These are phyloP conservation scores for Eledona agricola DNA, from an alignment of 2,888 invertebrate genomes.

Conservation along the genomic window DNA sequence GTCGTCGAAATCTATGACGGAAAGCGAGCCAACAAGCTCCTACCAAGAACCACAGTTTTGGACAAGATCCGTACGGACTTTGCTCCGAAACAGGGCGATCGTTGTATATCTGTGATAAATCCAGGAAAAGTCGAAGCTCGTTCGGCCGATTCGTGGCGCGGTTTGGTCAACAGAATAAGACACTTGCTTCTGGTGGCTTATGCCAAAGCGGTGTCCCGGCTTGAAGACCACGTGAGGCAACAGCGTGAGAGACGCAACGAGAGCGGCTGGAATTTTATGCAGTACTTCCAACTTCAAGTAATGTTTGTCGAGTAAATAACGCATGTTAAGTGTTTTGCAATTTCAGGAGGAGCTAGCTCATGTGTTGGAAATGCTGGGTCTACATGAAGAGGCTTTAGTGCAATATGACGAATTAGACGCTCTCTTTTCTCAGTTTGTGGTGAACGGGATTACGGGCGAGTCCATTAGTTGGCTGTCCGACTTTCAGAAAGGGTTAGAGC, in stretches of 20 bases:
- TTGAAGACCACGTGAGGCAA: conserved; percentile 90
- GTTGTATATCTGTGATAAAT: conserved; percentile 91
- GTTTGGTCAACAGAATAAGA: conserved; percentile 82
- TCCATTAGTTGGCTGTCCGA: conserved; percentile 83
- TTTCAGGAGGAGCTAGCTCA: conserved; percentile 93
- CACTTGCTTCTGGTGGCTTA: conserved; percentile 86
- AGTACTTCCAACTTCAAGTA: conserved; percentile 92
- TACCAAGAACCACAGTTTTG: conserved; percentile 90
- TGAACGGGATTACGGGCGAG: conserved; percentile 90
- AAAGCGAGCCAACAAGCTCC: conserved; percentile 88
- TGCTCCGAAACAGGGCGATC: conserved; percentile 85
- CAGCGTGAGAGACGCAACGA: conserved; percentile 91
- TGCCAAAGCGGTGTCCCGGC: conserved; percentile 83
- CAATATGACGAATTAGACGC: conserved; percentile 98
- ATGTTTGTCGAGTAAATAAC: conserved; percentile 31
- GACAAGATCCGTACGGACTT: conserved; percentile 96
- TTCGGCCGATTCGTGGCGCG: conserved; percentile 90
- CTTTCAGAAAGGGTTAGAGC: conserved; percentile 81
- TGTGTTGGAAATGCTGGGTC: conserved; percentile 91
- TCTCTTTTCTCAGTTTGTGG: conserved; percentile 94
- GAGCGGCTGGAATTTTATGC: conserved; percentile 91
- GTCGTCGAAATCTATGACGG: conserved; percentile 92
- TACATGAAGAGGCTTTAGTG: conserved; percentile 92
- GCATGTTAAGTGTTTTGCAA: neutral
- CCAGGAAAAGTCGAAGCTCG: conserved; percentile 89